These are phyloP conservation scores for Butorides virescens DNA, from an alignment of 2,113 vertebrate species.

Conservation along the genomic window DNA sequence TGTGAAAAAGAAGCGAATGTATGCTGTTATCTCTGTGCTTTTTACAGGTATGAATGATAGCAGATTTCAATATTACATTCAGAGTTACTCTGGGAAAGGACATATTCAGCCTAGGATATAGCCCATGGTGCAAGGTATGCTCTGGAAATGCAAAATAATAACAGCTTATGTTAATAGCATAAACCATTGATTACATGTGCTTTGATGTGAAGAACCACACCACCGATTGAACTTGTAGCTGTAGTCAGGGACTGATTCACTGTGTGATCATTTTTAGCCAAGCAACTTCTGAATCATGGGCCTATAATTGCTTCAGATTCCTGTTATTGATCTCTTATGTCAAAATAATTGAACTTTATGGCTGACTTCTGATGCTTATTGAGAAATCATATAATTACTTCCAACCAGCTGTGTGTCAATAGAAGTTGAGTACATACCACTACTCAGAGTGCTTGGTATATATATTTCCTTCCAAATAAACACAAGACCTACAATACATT, in stretches of 20 bases:
- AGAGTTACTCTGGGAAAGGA: neutral
- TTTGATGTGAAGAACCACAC: neutral
- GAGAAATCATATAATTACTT: slow-evolving; percentile 58
- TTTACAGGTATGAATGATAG: neutral
- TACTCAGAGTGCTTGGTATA: neutral
- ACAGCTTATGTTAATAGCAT: neutral
- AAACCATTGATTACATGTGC: neutral
- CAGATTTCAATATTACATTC: neutral
- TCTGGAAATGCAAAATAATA: slow-evolving; percentile 3
- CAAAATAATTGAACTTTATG: slow-evolving; percentile 61
- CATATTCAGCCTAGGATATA: neutral
- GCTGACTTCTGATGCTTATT: slow-evolving; percentile 49
- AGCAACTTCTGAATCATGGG: neutral
- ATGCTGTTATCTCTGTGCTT: neutral
- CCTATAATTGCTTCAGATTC: slow-evolving; percentile 46
- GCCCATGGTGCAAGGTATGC: neutral
- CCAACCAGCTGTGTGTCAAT: slow-evolving; percentile 26
- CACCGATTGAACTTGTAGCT: neutral
- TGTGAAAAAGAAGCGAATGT: neutral
- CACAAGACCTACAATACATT: neutral
- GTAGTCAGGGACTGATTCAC: neutral
- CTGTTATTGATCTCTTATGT: slow-evolving; percentile 53
- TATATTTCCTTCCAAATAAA: slow-evolving; percentile 11
- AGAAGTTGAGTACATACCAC: neutral
- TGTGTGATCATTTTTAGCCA: neutral